A percentile compares a stretch with the other conserved stretches of the same genome.
phyloP scores from a whole-genome alignment of 2,113 vertebrate genomes.

The Oenanthe melanoleuca region DNA sequence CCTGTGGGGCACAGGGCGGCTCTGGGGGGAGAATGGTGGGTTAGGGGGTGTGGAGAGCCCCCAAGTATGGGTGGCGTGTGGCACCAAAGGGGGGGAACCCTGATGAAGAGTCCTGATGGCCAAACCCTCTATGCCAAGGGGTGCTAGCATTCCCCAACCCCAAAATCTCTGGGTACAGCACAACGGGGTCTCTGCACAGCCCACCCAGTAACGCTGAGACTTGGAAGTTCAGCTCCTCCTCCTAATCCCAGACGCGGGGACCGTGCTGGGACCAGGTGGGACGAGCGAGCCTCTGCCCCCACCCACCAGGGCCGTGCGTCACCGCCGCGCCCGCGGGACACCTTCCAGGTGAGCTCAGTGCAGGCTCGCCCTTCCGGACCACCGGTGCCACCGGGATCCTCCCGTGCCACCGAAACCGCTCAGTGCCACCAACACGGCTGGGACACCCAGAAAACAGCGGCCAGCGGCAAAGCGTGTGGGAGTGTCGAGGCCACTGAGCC shows the following conservation, averaged over 20 bases:
- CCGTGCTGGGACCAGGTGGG: not conserved
- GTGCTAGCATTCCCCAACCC: not conserved
- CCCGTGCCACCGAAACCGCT: not conserved
- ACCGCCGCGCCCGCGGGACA: not conserved
- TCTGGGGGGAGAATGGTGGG: accelerated
- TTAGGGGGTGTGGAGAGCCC: accelerated
- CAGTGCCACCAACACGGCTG: not conserved
- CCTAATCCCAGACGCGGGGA: not conserved
- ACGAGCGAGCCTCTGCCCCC: not conserved
- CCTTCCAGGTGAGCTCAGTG: slow-evolving; percentile 20
- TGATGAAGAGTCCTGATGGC: not conserved
- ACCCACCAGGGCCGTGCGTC: not conserved
- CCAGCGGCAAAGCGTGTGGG: not conserved
- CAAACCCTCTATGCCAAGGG: not conserved
- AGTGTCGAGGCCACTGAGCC: not conserved
- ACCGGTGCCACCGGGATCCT: not conserved
- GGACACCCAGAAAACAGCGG: not conserved
- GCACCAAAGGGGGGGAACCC: not conserved
- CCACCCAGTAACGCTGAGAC: not conserved
- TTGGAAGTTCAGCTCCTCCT: accelerated
- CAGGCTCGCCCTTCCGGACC: not conserved
- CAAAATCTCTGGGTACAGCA: not conserved
- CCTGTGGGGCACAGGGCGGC: accelerated
- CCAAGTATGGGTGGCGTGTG: accelerated
- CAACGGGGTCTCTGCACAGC: not conserved